Base-by-base conservation (phyloP, 2,888 invertebrate genomes). In the Dicyrtomina minuta region DNA sequence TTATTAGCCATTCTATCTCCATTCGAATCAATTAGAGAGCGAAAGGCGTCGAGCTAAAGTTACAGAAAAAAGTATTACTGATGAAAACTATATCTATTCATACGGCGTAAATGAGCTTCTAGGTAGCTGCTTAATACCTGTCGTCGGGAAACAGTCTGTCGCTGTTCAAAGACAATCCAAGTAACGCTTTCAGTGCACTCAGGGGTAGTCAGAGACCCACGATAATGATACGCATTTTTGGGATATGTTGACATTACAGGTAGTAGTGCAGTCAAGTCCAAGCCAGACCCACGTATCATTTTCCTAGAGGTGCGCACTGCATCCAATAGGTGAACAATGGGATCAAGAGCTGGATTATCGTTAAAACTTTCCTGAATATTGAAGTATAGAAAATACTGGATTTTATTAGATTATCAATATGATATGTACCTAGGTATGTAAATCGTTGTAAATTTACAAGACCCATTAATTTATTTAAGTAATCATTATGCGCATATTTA, bases 1-100 rank as follows among this genome's bases (percentile, higher is more conserved):
- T 70, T 70, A 41, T 70, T 55, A 39, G 44, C 53, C 56, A 70
- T 56, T 1, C 17, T 20, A 20, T 61, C 68, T 8, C 68, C 68
- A 51, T 68, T 68, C 2, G 61, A 61, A 33, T 68, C 68, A 3
- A 68, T 61, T 15, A 68, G 24, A 1, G 61, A 68, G 17, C 68
- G 27, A 41, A 68, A 68, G 5, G 53, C 26, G 12, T 68, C 61
- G 24, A 68, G 53, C 68, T 68, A 22, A 24, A 39, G 41, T 33
- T 2, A 49, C 20, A 6, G 10, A n/a, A n/a, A n/a, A n/a, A n/a
- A n/a, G n/a, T n/a, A n/a, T 51, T 8, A 51, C 17, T 51, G 8
- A 51, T 51, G 8, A n/a, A 51, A 51, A 51, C 10, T 43, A 43
- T 43, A 43, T 12, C 15, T 43, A 43, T 43, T 12, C 43, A 43